Evolutionary conservation across 1,140 invertebrate species (phyloP), one percentile per base, ranked within the genome.

Genomic region (Holotrichia oblita): DNA sequence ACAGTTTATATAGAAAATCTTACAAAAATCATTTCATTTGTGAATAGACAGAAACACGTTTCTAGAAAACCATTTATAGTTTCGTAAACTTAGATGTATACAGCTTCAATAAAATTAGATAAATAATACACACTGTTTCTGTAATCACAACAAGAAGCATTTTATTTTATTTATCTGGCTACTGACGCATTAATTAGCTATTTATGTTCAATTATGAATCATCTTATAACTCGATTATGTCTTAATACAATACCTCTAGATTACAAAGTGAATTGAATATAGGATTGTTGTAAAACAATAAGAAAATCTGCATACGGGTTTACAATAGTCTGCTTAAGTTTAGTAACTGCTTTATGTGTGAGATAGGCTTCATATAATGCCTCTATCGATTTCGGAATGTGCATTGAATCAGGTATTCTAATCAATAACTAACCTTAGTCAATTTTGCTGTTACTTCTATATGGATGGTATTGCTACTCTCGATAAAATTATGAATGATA

Each of bases 1-100:
- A 55, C 48, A 55, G 48, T 55, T 55, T 55, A 55, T 55, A 55
- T 17, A 17, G 48, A 55, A 55, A 55, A 55, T 17, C 48, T 17
- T 17, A 55, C 48, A 55, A 55, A 55, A 55, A 55, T 55, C 48
- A 17, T 55, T 55, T 17, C 14, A 55, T 55, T 55, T 55, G 48
- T 34, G 27, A 34, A 34, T 34, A 34, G 27, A 34, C 27, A 34
- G 27, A 34, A 34, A 34, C 27, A 34, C 27, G 27, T 55, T 55
- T 17, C 17, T 55, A 55, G 48, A 55, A 34, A 55, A 55, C 48
- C 48, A 34, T 34, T 34, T 34, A 34, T 34, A 34, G 27, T 55
- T 55, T 55, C 48, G 48, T 55, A 55, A 55, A 55, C 14, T 17
- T 17, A 55, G 2, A 17, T 4, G 48, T 55, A 55, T 17, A 55